Conservation (phyloP, 2,113 vertebrate species). For the Ivindomyrus marchei region DNA sequence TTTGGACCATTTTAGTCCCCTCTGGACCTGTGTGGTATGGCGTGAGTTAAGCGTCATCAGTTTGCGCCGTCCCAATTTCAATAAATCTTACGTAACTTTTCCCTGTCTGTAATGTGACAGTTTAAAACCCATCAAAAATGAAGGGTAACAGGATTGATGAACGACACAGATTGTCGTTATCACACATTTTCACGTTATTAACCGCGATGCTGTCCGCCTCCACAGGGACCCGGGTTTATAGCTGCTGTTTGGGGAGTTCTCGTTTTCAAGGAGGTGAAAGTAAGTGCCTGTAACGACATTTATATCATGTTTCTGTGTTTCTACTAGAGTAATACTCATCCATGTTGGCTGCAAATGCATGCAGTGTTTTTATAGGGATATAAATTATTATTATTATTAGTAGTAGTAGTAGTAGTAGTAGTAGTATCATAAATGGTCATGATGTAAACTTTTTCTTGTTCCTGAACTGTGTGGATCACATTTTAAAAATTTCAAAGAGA, state of each 20-base stretch:
- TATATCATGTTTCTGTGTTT: not conserved
- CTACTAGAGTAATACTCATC: not conserved
- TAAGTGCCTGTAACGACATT: slow-evolving; percentile 37
- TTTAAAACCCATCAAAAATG: not conserved
- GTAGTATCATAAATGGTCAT: not conserved
- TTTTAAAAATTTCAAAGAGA: not conserved
- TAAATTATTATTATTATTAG: not conserved
- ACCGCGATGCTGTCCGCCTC: not conserved
- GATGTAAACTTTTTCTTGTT: not conserved
- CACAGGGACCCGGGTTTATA: slow-evolving; percentile 67
- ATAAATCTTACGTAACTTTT: not conserved
- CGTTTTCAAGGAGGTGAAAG: slow-evolving; percentile 74
- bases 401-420: not conserved
- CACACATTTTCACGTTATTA: not conserved
- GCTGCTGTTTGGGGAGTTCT: slow-evolving; percentile 71
- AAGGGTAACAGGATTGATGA: not conserved
- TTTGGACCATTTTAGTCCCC: not conserved
- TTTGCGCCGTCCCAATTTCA: not conserved
- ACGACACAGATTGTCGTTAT: not conserved
- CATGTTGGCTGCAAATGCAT: not conserved
- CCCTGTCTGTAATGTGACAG: not conserved
- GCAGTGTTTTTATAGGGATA: not conserved
- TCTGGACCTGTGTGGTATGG: not conserved
- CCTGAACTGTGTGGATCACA: not conserved
- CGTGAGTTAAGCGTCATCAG: not conserved